These are phyloP conservation scores for Notospermus geniculatus DNA, from an alignment of 1,140 invertebrate species.

Conservation along the genomic window DNA sequence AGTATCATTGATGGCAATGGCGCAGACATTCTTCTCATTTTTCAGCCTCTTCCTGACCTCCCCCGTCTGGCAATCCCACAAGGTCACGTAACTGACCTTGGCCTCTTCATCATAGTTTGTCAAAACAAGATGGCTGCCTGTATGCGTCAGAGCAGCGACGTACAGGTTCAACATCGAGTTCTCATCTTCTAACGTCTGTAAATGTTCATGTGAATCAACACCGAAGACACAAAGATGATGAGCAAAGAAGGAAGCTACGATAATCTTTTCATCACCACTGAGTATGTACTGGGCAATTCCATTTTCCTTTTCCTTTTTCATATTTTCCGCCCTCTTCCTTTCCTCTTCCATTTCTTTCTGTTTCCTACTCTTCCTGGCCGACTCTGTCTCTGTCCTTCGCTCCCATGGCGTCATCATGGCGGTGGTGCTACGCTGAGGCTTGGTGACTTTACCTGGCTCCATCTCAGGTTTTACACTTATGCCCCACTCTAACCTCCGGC, in stretches of 20 bases:
- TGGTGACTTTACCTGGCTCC: background rate
- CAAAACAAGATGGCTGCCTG: conserved; percentile 46
- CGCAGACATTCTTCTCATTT: conserved; percentile 47
- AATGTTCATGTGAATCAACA: conserved; percentile 34
- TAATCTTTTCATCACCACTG: conserved; percentile 42
- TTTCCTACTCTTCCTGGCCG: conserved; percentile 31
- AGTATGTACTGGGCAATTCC: conserved; percentile 47
- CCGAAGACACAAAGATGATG: conserved; percentile 53
- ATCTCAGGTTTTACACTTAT: conserved; percentile 8
- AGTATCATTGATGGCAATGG: conserved; percentile 44
- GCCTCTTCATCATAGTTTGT: conserved; percentile 51
- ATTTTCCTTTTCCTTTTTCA: conserved; percentile 48
- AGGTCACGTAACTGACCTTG: conserved; percentile 51
- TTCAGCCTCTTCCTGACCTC: conserved; percentile 44
- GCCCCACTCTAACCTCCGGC: conserved; percentile 15
- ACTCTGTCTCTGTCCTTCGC: conserved; percentile 35
- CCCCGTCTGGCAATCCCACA: conserved; percentile 48
- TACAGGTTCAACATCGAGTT: conserved; percentile 48
- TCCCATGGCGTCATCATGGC: conserved; percentile 50
- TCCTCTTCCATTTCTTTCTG: conserved; percentile 39
- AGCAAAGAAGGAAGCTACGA: conserved; percentile 53
- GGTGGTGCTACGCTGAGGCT: conserved; percentile 18
- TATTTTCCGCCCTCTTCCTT: conserved; percentile 33
- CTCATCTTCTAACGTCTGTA: conserved; percentile 42
- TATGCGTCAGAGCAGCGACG: conserved; percentile 41